Conservation (phyloP, 2,888 invertebrate genomes). For the Hydriomena furcata region DNA sequence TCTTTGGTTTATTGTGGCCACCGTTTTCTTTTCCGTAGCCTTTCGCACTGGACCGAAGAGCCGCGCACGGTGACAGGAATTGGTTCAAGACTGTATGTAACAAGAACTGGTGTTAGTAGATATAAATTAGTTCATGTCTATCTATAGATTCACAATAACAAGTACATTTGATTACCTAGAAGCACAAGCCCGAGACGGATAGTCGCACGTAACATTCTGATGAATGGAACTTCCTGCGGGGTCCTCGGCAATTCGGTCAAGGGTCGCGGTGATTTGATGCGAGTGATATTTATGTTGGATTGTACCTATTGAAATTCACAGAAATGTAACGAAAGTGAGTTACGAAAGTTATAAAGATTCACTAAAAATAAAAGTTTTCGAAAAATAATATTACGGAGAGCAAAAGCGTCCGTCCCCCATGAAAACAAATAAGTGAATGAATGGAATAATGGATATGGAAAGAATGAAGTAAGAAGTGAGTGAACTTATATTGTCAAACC, state of each 20-base stretch:
- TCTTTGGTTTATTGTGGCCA: conserved; percentile 45
- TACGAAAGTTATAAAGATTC: neutral
- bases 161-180: conserved; percentile 55
- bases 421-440: conserved; percentile 8
- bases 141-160: too few species aligned
- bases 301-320: neutral
- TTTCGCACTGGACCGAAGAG: conserved; percentile 42
- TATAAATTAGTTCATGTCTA: too few species aligned
- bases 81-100: conserved; percentile 57
- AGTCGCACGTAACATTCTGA: conserved; percentile 57
- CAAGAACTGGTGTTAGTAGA: neutral
- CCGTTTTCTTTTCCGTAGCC: conserved; percentile 38
- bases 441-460: conserved; percentile 1
- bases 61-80: conserved; percentile 47
- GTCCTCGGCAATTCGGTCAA: conserved; percentile 33
- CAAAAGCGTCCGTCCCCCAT: conserved; percentile 3
- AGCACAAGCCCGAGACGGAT: conserved; percentile 54
- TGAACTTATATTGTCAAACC: too few species aligned
- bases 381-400: neutral
- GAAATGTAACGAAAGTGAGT: neutral
- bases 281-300: conserved; percentile 2
- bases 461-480: neutral
- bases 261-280: conserved; percentile 8
- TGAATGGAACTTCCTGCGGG: conserved; percentile 47
- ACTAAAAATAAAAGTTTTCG: neutral